Evolutionary conservation across 2,797 vertebrate genomes (phyloP).

Genomic region (Pangasius larnaudii): DNA sequence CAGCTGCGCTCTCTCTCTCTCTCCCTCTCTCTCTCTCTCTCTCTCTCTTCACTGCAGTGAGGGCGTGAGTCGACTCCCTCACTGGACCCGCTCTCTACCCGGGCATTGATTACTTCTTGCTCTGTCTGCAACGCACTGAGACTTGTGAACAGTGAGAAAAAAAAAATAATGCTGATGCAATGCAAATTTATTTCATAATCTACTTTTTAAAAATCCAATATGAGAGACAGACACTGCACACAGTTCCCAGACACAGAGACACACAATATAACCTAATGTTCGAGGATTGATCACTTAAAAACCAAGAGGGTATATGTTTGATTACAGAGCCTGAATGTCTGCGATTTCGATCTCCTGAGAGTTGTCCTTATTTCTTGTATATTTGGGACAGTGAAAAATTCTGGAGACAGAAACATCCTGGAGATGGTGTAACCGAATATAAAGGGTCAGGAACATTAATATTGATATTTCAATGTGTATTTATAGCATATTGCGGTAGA

Average conservation of each 20-base stretch:
- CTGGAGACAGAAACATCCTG: slow-evolving; percentile 3
- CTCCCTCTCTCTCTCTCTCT: slow-evolving; percentile 1
- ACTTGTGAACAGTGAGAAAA: neutral
- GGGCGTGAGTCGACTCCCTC: slow-evolving; percentile 19
- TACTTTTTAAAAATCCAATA: neutral
- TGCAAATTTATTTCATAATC: neutral
- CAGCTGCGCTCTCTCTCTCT: neutral
- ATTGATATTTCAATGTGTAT: slow-evolving; percentile 15
- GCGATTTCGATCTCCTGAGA: neutral
- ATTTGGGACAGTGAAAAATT: slow-evolving; percentile 6
- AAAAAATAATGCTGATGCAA: neutral
- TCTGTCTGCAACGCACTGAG: slow-evolving; percentile 6
- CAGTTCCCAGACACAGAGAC: neutral
- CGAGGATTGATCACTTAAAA: neutral
- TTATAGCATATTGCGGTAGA: neutral
- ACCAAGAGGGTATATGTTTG: neutral
- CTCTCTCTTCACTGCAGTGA: neutral
- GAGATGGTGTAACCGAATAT: neutral
- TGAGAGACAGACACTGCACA: neutral
- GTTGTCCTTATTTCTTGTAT: slow-evolving; percentile 5
- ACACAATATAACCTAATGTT: neutral
- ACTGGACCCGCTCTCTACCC: neutral
- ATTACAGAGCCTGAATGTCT: neutral
- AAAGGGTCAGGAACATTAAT: neutral
- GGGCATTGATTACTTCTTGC: slow-evolving; percentile 11